These are phyloP conservation scores for Lasius platythorax DNA, from an alignment of 2,888 invertebrate genomes.

Conservation along the genomic window DNA sequence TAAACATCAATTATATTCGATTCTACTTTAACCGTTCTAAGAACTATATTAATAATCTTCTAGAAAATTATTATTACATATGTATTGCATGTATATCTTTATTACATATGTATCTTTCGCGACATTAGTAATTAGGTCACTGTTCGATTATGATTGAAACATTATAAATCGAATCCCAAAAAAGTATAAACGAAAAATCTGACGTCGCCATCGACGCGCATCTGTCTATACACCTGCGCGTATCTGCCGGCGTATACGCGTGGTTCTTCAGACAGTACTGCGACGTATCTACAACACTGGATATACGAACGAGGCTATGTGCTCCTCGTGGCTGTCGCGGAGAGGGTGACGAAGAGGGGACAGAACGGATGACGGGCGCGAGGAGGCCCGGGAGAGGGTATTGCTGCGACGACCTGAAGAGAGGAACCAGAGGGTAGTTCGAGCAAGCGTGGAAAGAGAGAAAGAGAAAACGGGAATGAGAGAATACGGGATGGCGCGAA, in stretches of 20 bases:
- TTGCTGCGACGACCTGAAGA: constrained; percentile 72
- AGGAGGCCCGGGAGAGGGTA: constrained; percentile 63
- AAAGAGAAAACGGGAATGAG: constrained; percentile 60
- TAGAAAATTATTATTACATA: neutral
- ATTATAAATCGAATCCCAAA: neutral
- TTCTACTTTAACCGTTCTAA: neutral
- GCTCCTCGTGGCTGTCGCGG: constrained; percentile 59
- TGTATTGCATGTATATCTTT: neutral
- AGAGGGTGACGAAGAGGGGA: constrained; percentile 65
- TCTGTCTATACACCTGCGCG: constrained; percentile 69
- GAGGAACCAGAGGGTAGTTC: constrained; percentile 68
- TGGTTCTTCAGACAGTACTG: constrained; percentile 76
- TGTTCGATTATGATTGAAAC: neutral
- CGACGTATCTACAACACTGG: constrained; percentile 83
- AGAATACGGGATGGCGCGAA: constrained; percentile 1
- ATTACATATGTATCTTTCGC: neutral
- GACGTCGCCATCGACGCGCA: constrained; percentile 50
- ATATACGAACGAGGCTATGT: constrained; percentile 79
- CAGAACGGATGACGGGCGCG: constrained; percentile 62
- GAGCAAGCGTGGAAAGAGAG: constrained; percentile 61
- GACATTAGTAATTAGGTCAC: neutral
- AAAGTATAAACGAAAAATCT: constrained; percentile 40
- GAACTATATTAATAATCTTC: neutral
- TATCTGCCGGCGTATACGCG: constrained; percentile 58
- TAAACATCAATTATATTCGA: neutral